Evolutionary conservation across 2,888 invertebrate species (phyloP).

Genomic region (Cephus sareptanus): DNA sequence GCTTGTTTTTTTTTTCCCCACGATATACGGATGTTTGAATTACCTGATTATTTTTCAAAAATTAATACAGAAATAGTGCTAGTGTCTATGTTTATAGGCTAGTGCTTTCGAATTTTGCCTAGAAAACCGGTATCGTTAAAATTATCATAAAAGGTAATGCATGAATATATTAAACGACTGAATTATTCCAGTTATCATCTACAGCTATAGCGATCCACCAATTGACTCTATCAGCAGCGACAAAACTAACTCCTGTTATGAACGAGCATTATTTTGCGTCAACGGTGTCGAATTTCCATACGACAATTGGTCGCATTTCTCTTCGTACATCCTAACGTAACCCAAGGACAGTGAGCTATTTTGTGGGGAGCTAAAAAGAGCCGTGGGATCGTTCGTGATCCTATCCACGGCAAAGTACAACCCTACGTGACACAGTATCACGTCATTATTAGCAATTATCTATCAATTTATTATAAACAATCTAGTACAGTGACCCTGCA

Average conservation of each 20-base stretch:
- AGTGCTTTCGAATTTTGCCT: background rate
- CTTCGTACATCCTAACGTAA: background rate
- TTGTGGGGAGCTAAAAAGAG: background rate
- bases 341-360: background rate
- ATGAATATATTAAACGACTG: background rate
- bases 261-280: background rate
- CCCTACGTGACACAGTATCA: background rate
- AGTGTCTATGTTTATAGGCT: background rate
- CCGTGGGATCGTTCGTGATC: background rate
- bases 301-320: background rate
- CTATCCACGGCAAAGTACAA: background rate
- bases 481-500: background rate
- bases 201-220: background rate
- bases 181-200: background rate
- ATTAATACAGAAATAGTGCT: background rate
- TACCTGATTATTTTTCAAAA: background rate
- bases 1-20: background rate
- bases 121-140: background rate
- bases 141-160: background rate
- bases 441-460: background rate
- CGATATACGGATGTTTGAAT: background rate
- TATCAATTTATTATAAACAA: background rate
- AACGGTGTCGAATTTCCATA: background rate
- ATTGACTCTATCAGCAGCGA: background rate
- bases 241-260: background rate